Percentiles rank a stretch among this genome's conserved stretches.
Conservation (phyloP, 2,113 vertebrate species). For the Carollia perspicillata region DNA sequence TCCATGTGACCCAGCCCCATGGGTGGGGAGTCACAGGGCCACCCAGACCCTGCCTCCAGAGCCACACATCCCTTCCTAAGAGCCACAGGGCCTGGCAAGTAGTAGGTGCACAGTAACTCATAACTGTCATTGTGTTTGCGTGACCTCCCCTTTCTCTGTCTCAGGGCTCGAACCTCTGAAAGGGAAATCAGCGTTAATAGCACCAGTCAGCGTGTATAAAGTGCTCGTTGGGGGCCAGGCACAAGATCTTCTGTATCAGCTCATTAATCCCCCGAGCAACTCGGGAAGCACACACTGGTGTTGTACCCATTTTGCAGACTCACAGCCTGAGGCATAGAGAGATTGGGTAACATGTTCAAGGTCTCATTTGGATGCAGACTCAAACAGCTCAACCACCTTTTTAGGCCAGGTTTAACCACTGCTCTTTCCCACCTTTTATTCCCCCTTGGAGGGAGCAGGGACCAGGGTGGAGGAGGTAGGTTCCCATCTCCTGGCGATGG, state of each 20-base stretch:
- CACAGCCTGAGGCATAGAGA: not conserved
- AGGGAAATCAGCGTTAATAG: not conserved
- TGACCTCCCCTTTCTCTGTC: not conserved
- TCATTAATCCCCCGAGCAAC: not conserved
- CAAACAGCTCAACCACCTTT: not conserved
- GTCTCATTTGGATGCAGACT: not conserved
- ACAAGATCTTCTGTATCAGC: not conserved
- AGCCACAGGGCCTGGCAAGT: not conserved
- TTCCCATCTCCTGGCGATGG: not conserved
- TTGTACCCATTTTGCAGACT: not conserved
- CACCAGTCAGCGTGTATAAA: not conserved
- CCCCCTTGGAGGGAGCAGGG: not conserved
- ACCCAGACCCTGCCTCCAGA: not conserved
- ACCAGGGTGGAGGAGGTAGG: not conserved
- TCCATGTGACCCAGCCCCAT: not conserved
- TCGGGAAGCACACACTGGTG: accelerated
- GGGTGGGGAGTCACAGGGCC: not conserved
- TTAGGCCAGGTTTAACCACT: not conserved
- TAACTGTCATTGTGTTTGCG: not conserved
- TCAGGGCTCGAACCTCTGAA: not conserved
- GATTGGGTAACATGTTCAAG: too few species aligned
- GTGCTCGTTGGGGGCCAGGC: not conserved
- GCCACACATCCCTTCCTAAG: accelerated
- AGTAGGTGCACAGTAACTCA: not conserved
- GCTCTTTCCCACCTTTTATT: not conserved